Base-by-base conservation (phyloP, 2,113 vertebrate genomes). In the Microcebus murinus region DNA sequence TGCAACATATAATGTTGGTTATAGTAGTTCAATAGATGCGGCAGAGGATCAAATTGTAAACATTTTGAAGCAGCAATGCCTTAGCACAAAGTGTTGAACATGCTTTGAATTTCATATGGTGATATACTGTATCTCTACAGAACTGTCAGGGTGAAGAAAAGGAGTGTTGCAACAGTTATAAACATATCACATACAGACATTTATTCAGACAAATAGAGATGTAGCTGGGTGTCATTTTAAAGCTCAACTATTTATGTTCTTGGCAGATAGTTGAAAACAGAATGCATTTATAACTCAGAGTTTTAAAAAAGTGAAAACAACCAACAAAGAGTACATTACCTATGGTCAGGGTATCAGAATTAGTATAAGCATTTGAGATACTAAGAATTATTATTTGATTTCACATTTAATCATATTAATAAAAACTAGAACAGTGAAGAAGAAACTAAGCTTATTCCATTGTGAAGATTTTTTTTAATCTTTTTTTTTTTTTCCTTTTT, bases 121-220 rank as follows among this genome's bases (percentile, higher is more conserved):
- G 70, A 96, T 92, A 84, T 76, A 90, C 18, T 81, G 2, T 96
- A 96, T 95, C 94, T 95, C 74, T 76, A 68, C 74, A 76, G 73
- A 93, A 90, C 63, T 95, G 89, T 93, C 95, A 97, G 50, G 3
- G 31, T 86, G 79, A 96, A 97, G 93, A 94, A 96, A 87, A 76
- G 91, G 71, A 96, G 70, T 89, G 36, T 68, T 61, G 77, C 45
- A 84, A 71, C 93, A 91, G 93, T 86, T 90, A 81, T 96, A 96
- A 97, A 94, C 96, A 96, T 96, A 97, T 96, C 97, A 93, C 52
- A 90, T 7, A 57, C 88, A 96, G 89, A 89, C 93, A 93, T 97
- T 94, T 95, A 96, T 93, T 76, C 87, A 97, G 94, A 97, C 96
- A 98, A 97, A 97, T 97, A 95, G 82, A 96, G 96, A 95, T 90